A percentile compares a stretch with the other conserved stretches of the same genome.
phyloP scores from a whole-genome alignment of 2,113 vertebrate genomes.

The Scomber japonicus region DNA sequence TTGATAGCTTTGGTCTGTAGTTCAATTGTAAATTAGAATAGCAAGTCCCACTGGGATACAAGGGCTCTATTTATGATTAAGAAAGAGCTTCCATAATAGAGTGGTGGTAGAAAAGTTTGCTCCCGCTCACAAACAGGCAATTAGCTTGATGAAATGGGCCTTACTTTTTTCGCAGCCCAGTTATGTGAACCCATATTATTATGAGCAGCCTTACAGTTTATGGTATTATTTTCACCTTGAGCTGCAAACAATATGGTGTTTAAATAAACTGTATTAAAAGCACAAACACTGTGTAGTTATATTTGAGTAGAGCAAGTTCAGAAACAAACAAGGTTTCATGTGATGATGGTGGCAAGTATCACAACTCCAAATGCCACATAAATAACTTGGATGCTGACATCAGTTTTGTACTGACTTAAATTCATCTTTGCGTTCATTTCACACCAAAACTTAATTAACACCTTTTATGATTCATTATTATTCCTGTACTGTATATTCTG shows the following conservation, averaged over 20 bases:
- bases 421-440: neutral
- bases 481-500: neutral
- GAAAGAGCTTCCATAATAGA: conserved; percentile 97
- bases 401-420: neutral
- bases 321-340: conserved; percentile 61
- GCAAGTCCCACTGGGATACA: conserved; percentile 94
- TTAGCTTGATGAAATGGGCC: conserved; percentile 98
- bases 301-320: conserved; percentile 47
- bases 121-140: conserved; percentile 97
- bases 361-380: conserved; percentile 41
- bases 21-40: conserved; percentile 99
- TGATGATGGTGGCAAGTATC: conserved; percentile 59
- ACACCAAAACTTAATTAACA: conserved; percentile 19
- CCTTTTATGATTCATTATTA: neutral
- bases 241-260: conserved; percentile 75
- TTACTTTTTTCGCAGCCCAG: conserved; percentile 87
- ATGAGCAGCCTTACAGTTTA: conserved; percentile 93
- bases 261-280: conserved; percentile 61
- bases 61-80: conserved; percentile 99
- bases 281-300: conserved; percentile 2
- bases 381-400: conserved; percentile 30
- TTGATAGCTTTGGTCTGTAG: conserved; percentile 99
- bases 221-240: conserved; percentile 94
- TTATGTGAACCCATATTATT: conserved; percentile 96
- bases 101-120: conserved; percentile 96